phyloP scores from a whole-genome alignment of 2,113 vertebrate species.

The Agelaius phoeniceus region DNA sequence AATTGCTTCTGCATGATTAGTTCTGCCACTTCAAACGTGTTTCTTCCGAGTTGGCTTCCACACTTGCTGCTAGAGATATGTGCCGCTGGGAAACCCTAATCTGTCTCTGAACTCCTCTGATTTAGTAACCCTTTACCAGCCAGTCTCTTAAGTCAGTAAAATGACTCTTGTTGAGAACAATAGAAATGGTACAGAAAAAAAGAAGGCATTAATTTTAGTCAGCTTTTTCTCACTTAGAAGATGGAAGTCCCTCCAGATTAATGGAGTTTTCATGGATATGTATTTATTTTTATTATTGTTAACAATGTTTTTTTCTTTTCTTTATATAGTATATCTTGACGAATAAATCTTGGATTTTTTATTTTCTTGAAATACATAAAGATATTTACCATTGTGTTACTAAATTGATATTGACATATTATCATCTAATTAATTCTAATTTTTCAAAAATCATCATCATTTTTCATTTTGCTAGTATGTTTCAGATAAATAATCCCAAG shows the following conservation, averaged over 20 bases:
- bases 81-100: conserved; percentile 77
- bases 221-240: background rate
- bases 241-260: background rate
- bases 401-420: background rate
- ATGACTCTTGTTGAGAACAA: background rate
- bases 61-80: conserved; percentile 78
- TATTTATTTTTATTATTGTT: background rate
- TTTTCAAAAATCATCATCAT: background rate
- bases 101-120: conserved; percentile 66
- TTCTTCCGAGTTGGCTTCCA: conserved; percentile 80
- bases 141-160: background rate
- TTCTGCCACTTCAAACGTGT: conserved; percentile 85
- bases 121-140: conserved; percentile 77
- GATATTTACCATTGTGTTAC: background rate
- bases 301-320: background rate
- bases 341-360: background rate
- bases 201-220: background rate
- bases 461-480: background rate
- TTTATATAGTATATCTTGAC: background rate
- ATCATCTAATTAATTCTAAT: background rate
- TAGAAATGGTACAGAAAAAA: background rate
- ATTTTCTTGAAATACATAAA: background rate
- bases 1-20: conserved; percentile 86
- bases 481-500: background rate
- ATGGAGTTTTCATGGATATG: background rate